Percentiles rank a stretch among this genome's conserved stretches.
phyloP scores from a whole-genome alignment of 2,797 vertebrate species.

The Clamator glandarius region DNA sequence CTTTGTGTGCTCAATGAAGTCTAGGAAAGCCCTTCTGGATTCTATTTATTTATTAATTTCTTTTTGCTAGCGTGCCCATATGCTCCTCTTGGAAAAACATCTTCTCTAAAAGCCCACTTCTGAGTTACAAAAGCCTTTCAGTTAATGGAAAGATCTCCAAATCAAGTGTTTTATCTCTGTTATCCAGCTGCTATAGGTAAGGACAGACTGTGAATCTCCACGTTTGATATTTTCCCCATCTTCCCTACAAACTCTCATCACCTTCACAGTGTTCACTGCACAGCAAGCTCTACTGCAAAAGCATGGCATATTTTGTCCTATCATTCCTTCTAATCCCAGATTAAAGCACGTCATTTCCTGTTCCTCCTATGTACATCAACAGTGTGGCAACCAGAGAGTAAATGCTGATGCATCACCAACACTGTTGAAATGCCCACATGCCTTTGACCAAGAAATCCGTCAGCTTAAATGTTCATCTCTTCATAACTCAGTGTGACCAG shows the following conservation, averaged over 20 bases:
- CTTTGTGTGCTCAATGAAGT: background rate
- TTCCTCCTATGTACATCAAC: background rate
- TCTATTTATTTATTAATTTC: too few relatives aligned
- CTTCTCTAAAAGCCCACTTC: background rate
- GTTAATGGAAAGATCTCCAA: background rate
- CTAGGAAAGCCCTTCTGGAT: background rate
- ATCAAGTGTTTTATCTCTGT: background rate
- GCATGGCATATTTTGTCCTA: background rate
- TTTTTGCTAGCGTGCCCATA: background rate
- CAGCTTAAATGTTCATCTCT: slow-evolving; percentile 19
- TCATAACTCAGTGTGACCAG: background rate
- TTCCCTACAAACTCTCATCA: background rate
- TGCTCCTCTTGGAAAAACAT: background rate
- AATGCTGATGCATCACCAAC: background rate
- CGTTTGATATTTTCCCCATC: background rate
- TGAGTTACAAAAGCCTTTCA: background rate
- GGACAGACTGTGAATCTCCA: background rate
- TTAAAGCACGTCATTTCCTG: background rate
- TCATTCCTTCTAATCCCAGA: background rate
- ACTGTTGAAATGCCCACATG: background rate
- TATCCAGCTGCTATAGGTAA: background rate
- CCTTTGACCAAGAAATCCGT: slow-evolving; percentile 18
- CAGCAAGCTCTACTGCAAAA: background rate
- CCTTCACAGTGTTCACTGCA: background rate
- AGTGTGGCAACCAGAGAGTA: background rate